Evolutionary conservation across 2,113 vertebrate species (phyloP), one percentile per base, ranked within the genome.

Genomic region (Murina feae): DNA sequence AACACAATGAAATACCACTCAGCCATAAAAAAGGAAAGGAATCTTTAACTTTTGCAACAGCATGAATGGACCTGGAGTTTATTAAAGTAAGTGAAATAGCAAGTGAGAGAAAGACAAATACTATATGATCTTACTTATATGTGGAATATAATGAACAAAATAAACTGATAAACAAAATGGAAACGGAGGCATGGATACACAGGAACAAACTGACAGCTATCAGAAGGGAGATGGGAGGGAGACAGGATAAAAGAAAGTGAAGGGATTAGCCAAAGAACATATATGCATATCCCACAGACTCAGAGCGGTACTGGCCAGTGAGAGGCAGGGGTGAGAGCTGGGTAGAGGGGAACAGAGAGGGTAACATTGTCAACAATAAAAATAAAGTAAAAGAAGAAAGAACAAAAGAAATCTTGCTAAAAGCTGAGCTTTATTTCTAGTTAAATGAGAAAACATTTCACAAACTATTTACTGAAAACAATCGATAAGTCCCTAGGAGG

Each of bases 401-500:
- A 42, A 87, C n/a, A 30, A 7, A 58, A 28, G 28, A 65, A 65
- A 44, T 74, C 25, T 74, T 30, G 71, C 13, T 25, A 6, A 75
- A 75, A 35, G 65, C 65, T 68, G 37, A 92, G 17, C 23, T 86
- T 93, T 94, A 83, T 82, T 95, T 95, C 85, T 79, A 88, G 74
- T 53, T 95, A 95, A 92, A 80, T 79, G 49, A 86, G 55, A 93
- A 93, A 88, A 86, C 79, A 66, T 94, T 96, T 96, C 68, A 94
- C 79, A 51, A 65, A 63, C 23, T 90, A 89, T 95, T 97, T 91
- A 95, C 82, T 39, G 4, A 94, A 96, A 96, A 79, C 49, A 96
- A 83, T 96, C 96, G 89, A 93, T 96, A 96, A 86, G n/a, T 85
- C n/a, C 83, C 68, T 84, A 75, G 53, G 49, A 95, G 69, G 79